Evolutionary conservation across 2,113 vertebrate species (phyloP).

Genomic region (Clarias batrachus): DNA sequence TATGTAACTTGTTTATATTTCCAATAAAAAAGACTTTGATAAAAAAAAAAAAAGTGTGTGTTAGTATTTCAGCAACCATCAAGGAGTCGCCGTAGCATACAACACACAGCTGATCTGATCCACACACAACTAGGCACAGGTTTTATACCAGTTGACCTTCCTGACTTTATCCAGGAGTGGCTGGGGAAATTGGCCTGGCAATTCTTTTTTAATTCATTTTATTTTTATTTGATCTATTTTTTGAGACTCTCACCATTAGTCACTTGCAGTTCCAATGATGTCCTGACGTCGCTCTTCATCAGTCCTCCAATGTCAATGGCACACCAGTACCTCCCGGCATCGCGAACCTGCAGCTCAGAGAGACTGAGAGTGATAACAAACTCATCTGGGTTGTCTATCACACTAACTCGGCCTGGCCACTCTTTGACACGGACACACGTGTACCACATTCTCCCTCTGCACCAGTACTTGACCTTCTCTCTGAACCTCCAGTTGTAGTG

Average conservation of each 20-base stretch:
- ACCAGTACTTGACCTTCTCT: conserved; percentile 42
- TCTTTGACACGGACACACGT: conserved; percentile 6
- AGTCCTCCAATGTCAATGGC: not conserved
- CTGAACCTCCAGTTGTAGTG: conserved; percentile 36
- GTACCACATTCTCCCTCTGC: conserved; percentile 41
- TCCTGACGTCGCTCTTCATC: not conserved
- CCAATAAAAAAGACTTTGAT: too few species aligned
- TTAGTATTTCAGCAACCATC: too few species aligned
- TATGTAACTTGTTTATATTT: too few species aligned
- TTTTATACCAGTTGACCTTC: too few species aligned
- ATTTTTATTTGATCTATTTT: not conserved
- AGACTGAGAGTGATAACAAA: conserved; percentile 45
- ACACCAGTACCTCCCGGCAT: conserved; percentile 51
- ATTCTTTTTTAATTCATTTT: not conserved
- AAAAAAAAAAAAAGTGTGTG: too few species aligned
- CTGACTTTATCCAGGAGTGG: too few species aligned
- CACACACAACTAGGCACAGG: too few species aligned
- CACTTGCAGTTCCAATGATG: conserved; percentile 44
- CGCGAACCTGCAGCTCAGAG: conserved; percentile 30
- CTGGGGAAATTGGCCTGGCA: too few species aligned
- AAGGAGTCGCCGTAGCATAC: too few species aligned
- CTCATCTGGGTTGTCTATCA: conserved; percentile 31
- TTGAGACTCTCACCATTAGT: conserved; percentile 36
- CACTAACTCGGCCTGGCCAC: not conserved
- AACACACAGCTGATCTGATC: too few species aligned